Conservation (phyloP, 23 tunicate genomes). For the Phallusia fumigata region DNA sequence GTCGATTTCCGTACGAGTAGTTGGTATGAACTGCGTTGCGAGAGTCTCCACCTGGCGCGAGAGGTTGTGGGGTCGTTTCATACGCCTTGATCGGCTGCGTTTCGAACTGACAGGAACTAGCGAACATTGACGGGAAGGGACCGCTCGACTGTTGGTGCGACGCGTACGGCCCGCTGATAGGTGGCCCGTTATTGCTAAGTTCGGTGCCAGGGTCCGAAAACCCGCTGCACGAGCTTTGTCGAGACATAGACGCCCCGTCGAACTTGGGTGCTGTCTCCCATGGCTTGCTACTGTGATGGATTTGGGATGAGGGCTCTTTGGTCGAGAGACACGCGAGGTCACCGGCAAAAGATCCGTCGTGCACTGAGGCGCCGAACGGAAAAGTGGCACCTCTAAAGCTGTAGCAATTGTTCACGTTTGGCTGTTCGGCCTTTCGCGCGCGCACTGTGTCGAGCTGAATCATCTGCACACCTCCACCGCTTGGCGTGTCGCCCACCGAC, state of each 20-base stretch:
- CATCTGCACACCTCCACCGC: constrained; percentile 27
- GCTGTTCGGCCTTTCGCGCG: not conserved
- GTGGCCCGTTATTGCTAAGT: not conserved
- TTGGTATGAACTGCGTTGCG: not conserved
- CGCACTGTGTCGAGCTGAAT: constrained; percentile 34
- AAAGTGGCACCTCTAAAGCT: not conserved
- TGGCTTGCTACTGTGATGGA: not conserved
- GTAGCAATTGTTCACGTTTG: not conserved
- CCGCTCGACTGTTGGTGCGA: not conserved
- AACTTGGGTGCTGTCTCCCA: not conserved
- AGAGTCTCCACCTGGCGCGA: not conserved
- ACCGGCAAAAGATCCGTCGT: not conserved
- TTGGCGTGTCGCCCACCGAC: not conserved
- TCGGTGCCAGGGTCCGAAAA: constrained; percentile 1
- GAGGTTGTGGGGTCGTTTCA: not conserved
- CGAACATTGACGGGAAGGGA: constrained; percentile 2
- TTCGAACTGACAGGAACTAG: not conserved
- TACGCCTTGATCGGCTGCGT: not conserved
- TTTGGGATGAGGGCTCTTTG: not conserved
- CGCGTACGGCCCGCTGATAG: not conserved
- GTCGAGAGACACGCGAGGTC: not conserved
- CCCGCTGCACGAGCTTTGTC: constrained; percentile 8
- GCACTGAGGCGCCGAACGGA: not conserved
- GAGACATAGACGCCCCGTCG: not conserved
- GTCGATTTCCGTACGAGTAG: not conserved